phyloP scores from a whole-genome alignment of 1,140 invertebrate genomes.

The Dufourea novaeangliae region DNA sequence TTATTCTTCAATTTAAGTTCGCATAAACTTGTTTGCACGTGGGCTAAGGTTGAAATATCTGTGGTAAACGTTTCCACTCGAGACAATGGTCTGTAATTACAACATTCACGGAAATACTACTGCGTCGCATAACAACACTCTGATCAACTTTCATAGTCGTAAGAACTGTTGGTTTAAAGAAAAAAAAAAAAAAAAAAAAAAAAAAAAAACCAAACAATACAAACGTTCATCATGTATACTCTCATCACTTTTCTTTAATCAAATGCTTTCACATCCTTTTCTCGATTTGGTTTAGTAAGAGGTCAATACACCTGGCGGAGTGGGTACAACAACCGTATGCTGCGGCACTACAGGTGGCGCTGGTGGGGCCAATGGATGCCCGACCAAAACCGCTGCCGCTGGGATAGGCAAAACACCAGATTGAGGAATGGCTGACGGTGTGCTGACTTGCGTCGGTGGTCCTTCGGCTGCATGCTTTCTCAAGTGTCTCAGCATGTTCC shows the following conservation, averaged over 20 bases:
- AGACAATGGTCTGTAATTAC: conserved; percentile 21
- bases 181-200: too few species aligned
- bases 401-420: conserved; percentile 73
- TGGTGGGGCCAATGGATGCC: conserved; percentile 77
- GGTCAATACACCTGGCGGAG: conserved; percentile 78
- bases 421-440: conserved; percentile 76
- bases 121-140: conserved; percentile 19
- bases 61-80: conserved; percentile 32
- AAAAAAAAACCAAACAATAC: too few species aligned
- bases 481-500: conserved; percentile 86
- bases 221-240: conserved; percentile 35
- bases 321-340: conserved; percentile 80
- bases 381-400: conserved; percentile 76
- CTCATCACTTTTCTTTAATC: conserved; percentile 19
- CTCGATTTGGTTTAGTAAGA: conserved; percentile 73
- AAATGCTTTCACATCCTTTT: conserved; percentile 6
- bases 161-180: conserved; percentile 1
- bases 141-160: conserved; percentile 6
- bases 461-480: conserved; percentile 81
- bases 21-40: background rate
- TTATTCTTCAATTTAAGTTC: conserved; percentile 33
- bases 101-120: conserved; percentile 15
- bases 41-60: conserved; percentile 28
- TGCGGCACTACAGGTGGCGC: conserved; percentile 77
- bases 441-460: conserved; percentile 78